These are phyloP conservation scores for Gymnothorax javanicus DNA, from an alignment of 2,797 vertebrate genomes.

Conservation along the genomic window DNA sequence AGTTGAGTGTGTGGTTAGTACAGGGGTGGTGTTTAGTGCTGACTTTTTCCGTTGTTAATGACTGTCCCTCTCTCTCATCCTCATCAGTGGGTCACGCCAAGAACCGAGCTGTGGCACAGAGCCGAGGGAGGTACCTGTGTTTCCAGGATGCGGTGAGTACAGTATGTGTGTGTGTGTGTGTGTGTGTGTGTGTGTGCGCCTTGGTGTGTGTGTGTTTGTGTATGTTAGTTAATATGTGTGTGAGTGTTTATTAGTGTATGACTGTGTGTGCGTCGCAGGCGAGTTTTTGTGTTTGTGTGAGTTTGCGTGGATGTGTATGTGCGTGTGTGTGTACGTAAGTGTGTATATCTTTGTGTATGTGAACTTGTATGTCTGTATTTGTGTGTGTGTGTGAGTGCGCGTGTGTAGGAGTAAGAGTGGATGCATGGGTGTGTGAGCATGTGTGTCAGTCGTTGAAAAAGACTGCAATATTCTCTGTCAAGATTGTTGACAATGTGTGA, in stretches of 20 bases:
- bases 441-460: not conserved
- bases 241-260: constrained; percentile 5
- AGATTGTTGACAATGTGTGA: not conserved
- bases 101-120: constrained; percentile 87
- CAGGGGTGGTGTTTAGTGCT: not conserved
- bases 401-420: not conserved
- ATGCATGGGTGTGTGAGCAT: not conserved
- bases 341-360: not conserved
- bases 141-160: constrained; percentile 94
- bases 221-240: not conserved
- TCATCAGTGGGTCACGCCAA: constrained; percentile 91
- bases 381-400: not conserved
- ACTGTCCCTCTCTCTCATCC: constrained; percentile 54
- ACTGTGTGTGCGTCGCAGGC: not conserved
- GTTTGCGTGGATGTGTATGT: not conserved
- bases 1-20: not conserved
- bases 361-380: not conserved
- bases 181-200: not conserved
- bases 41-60: not conserved
- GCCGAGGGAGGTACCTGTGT: constrained; percentile 85
- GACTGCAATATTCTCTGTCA: not conserved
- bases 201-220: constrained; percentile 17
- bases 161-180: constrained; percentile 10
- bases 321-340: not conserved
- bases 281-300: constrained; percentile 8